A percentile compares a stretch with the other conserved stretches of the same genome.
Evolutionary conservation across 2,113 vertebrate species (phyloP).

Genomic region (Pseudopipra pipra): DNA sequence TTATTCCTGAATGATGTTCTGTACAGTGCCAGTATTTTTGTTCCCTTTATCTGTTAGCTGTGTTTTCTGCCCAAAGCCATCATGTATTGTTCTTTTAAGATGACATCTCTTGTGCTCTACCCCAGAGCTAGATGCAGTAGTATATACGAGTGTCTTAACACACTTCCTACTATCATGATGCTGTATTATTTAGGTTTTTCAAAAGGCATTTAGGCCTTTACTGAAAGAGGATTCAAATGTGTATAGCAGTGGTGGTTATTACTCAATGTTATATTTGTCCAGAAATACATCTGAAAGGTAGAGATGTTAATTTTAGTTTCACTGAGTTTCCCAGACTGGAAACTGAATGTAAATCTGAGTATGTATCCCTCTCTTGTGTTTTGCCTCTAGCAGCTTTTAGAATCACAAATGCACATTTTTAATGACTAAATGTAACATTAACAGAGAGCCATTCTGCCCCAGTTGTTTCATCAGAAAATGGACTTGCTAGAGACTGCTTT

Average conservation of each 20-base stretch:
- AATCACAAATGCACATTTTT: conserved; percentile 71
- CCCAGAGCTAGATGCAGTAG: conserved; percentile 1
- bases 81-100: background rate
- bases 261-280: conserved; percentile 7
- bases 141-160: background rate
- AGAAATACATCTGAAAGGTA: conserved; percentile 22
- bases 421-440: conserved; percentile 67
- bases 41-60: background rate
- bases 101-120: background rate
- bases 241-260: background rate
- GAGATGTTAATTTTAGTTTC: conserved; percentile 46
- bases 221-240: background rate
- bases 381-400: conserved; percentile 65
- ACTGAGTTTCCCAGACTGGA: conserved; percentile 1
- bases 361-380: conserved; percentile 35
- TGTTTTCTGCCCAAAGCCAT: background rate
- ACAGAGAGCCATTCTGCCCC: conserved; percentile 62
- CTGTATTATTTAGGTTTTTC: conserved; percentile 41
- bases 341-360: conserved; percentile 12
- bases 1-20: background rate
- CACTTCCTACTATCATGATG: background rate
- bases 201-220: conserved; percentile 28
- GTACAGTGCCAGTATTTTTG: background rate
- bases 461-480: conserved; percentile 46
- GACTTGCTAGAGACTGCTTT: conserved; percentile 37